Base-by-base conservation (phyloP, 2,113 vertebrate species). In the Clinocottus analis region DNA sequence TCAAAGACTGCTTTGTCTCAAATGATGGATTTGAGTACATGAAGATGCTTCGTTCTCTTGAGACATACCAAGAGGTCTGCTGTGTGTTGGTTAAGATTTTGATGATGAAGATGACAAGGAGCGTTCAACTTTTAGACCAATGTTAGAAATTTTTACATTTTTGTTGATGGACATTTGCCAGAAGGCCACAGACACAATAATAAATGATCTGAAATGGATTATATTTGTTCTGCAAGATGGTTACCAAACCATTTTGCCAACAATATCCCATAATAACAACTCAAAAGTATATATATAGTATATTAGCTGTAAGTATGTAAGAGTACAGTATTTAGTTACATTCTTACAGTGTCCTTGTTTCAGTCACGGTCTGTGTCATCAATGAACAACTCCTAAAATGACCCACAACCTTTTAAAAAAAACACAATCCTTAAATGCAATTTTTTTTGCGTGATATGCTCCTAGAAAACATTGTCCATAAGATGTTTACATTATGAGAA, bases 401-500 rank as follows among this genome's bases (percentile, higher is more conserved):
- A 55, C 31, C 23, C 3, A 35, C 29, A 27, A 41, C 31, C 55
- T 35, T 41, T 21, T 27, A 49, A 53, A 25, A n/a, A 51, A 77
- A 63, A 12, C 43, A n/a, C 59, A 51, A 5, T 66, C 23, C 12
- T 12, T 0, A 0, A 62, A 53, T 33, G 43, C 59, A 14, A 31
- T 79, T 73, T 67, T 77, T 60, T 70, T 23, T 66, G 21, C 65
- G 66, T 70, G 63, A 68, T 41, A 25, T 61, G 56, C 37, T 72
- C 61, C 61, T 27, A 51, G 39, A 76, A 65, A 71, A 77, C 47
- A 51, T 47, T 80, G 61, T 60, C 53, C 10, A 39, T 62, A 39
- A 66, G 60, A 76, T 77, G 75, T 91, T 85, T 83, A 88, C 82
- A 65, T 37, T 72, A 9, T 68, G 43, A 64, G 71, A 33, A 60